phyloP scores from a whole-genome alignment of 2,888 invertebrate genomes.

The Tolmerus cingulatus region DNA sequence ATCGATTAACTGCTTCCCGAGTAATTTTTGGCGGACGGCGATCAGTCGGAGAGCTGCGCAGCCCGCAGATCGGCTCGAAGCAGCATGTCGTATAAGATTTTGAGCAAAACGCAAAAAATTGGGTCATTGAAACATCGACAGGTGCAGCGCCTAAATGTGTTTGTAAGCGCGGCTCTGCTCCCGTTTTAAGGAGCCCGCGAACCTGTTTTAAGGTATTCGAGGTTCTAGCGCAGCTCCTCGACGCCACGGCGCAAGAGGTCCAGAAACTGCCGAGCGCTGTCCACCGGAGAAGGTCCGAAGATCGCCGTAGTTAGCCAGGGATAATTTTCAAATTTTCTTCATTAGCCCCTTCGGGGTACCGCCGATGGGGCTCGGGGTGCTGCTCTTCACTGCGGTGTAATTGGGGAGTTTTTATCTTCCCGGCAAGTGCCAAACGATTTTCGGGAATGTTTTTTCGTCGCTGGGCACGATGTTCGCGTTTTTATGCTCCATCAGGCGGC shows the following conservation, averaged over 20 bases:
- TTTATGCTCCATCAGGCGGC: not conserved
- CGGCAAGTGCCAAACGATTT: conserved; percentile 17
- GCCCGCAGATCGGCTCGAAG: not conserved
- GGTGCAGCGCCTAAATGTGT: conserved; percentile 14
- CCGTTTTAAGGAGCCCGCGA: conserved; percentile 10
- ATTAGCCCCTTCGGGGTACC: not conserved
- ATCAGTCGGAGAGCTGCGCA: not conserved
- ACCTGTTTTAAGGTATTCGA: conserved; percentile 10
- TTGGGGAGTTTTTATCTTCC: conserved; percentile 21
- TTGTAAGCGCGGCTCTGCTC: not conserved
- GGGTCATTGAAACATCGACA: conserved; percentile 43
- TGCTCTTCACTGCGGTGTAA: not conserved
- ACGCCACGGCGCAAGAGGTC: not conserved
- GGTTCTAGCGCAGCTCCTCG: not conserved
- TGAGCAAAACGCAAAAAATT: conserved; percentile 20
- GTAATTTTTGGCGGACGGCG: not conserved
- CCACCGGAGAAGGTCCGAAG: not conserved
- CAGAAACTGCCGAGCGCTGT: not conserved
- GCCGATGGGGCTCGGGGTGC: not conserved
- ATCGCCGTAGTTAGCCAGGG: not conserved
- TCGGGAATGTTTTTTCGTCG: not conserved
- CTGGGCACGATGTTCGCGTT: not conserved
- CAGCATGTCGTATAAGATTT: conserved; percentile 6
- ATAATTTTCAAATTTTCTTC: conserved; percentile 33
- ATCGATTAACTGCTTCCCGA: conserved; percentile 35